These are phyloP conservation scores for Pangasius larnaudii DNA, from an alignment of 2,797 vertebrate genomes.

Conservation along the genomic window DNA sequence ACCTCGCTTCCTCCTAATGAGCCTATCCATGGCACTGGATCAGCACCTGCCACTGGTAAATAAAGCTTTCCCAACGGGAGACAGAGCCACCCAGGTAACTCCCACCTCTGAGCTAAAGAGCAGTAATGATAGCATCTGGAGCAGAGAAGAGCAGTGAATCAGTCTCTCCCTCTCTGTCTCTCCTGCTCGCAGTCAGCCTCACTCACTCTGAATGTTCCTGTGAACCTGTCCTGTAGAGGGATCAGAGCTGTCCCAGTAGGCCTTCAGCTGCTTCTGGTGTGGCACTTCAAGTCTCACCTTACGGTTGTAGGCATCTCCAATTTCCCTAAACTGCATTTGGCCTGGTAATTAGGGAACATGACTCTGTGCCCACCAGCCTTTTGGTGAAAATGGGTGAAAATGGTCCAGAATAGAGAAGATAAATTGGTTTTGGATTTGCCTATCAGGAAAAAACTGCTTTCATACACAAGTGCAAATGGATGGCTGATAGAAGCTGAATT, in stretches of 20 bases:
- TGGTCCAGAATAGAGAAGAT: constrained; percentile 10
- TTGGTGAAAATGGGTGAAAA: constrained; percentile 18
- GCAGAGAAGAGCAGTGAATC: constrained; percentile 35
- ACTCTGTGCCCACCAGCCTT: constrained; percentile 12
- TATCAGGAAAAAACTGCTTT: constrained; percentile 17
- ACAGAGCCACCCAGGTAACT: constrained; percentile 50
- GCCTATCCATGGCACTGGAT: constrained; percentile 50
- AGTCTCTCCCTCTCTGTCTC: constrained; percentile 43
- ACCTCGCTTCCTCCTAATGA: constrained; percentile 59
- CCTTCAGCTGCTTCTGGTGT: constrained; percentile 12
- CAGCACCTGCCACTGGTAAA: constrained; percentile 58
- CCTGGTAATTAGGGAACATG: constrained; percentile 23
- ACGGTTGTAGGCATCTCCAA: constrained; percentile 10
- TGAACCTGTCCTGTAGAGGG: constrained; percentile 22
- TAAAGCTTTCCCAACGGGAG: constrained; percentile 47
- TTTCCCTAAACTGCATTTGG: constrained; percentile 35
- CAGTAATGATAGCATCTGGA: constrained; percentile 54
- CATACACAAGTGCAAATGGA: not conserved
- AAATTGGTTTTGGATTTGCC: constrained; percentile 45
- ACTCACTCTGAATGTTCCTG: constrained; percentile 3
- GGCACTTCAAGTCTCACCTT: not conserved
- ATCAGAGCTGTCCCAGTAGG: constrained; percentile 25
- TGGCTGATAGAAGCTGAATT: not conserved
- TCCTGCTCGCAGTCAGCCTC: constrained; percentile 55
- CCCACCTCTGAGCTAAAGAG: constrained; percentile 55